Base-by-base conservation (phyloP, 2,888 invertebrate species). In the Phengaris arion region DNA sequence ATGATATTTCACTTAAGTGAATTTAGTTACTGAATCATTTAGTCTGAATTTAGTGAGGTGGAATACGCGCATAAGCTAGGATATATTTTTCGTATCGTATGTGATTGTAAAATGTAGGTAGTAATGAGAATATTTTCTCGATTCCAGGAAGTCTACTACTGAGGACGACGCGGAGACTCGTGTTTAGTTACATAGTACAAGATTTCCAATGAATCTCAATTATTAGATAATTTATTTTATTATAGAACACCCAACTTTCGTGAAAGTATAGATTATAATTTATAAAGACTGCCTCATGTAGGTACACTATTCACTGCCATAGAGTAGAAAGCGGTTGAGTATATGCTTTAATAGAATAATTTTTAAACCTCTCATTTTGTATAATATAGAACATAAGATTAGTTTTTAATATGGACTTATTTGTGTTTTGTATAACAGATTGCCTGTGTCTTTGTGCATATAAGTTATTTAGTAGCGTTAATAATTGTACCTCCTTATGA, bases 151-250 rank as follows among this genome's bases (percentile, higher is more conserved):
- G 91, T 94, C 94, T 92, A 93, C 93, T 92, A 94, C 92, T 91
- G 94, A 94, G 87, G 93, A 94, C 81, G 94, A 94, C 79, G 93
- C 93, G 3, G 94, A 94, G 81, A 94, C 94, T 74, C 89, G 93
- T 88, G 94, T 94, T 76, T 94, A 87, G 81, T 80, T 83, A 79
- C 81, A 81, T 86, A 89, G 89, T 91, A 91, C 90, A 92, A 92
- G 91, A 87, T 92, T 91, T 92, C 93, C 92, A 92, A 90, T 92
- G 92, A 92, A 90, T 93, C 93, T 93, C 93, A 93, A 85, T 88
- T 90, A 85, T 88, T 90, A 91, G 89, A 82, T 87, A 85, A 84
- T 85, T 85, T 85, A 85, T 84, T 84, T 84, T 81, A 78, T 80
- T 81, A 79, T 81, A 83, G 80, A 82, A 80, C 81, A 79, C 78